Base-by-base conservation (phyloP, 2,797 vertebrate genomes). In the Enteromius fasciolatus region DNA sequence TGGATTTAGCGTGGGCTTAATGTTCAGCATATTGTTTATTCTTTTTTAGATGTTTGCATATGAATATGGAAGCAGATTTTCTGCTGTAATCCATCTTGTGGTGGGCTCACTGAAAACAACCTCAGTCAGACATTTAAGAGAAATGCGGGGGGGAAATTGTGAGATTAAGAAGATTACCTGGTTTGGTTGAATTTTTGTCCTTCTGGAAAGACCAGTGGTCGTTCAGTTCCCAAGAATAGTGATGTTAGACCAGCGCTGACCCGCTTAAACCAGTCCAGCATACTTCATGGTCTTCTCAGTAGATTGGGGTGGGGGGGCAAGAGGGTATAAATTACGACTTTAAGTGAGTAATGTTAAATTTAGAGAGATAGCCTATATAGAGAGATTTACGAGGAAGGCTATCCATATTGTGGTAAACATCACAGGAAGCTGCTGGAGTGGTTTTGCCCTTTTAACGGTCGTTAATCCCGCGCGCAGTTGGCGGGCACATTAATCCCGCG, bases 381-480 rank as follows among this genome's bases (percentile, higher is more conserved):
- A 82, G 17, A 82, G 81, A 76, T 76, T 68, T 69, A 25, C 18
- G 33, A 74, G 41, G 52, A 63, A 31, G 59, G 7, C 44, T 57
- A 10, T 66, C 61, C 15, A 12, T n/a, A 15, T 46, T 73, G 59
- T 76, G 63, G 48, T 41, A 76, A 76, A 68, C 83, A 52, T 74
- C 75, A 67, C 68, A 48, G 12, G 79, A 76, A 80, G 59, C 83
- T 83, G 83, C 79, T 68, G 64, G 77, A 84, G 82, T 80, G 83
- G 79, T 77, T 87, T 80, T 84, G 80, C 78, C 86, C 92, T 92
- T 92, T 94, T 93, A 93, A 93, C 93, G 92, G 93, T 89, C 83
- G 80, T 87, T 93, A 94, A 95, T 94, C 94, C 93, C 91, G 91
- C 90, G 91, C 89, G 92, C 93, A 92, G 91, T 94, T 94, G 93